Evolutionary conservation across 1,140 invertebrate species (phyloP).

Genomic region (Habropoda laboriosa): DNA sequence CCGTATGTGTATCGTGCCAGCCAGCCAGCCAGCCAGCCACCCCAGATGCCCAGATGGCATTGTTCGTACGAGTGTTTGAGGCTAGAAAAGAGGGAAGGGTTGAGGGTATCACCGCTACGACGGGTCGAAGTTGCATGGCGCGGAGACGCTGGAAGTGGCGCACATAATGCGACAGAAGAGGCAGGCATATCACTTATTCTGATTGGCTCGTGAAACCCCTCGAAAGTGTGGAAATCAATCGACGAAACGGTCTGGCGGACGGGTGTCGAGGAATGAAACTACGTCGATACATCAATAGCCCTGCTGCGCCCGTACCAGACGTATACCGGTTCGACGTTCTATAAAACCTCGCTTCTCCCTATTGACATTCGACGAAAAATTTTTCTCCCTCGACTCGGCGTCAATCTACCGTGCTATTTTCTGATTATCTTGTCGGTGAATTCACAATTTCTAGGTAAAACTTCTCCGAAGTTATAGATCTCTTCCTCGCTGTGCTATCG

Average conservation of each 20-base stretch:
- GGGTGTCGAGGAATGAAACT: conserved; percentile 35
- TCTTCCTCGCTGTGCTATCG: too few relatives aligned
- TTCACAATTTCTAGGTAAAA: background rate
- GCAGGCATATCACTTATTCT: conserved; percentile 66
- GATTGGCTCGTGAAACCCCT: conserved; percentile 63
- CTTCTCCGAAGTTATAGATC: background rate
- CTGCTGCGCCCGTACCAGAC: conserved; percentile 22
- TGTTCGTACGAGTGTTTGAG: conserved; percentile 48
- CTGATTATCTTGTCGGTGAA: background rate
- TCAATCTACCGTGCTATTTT: background rate
- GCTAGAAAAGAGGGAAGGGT: conserved; percentile 16
- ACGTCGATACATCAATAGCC: conserved; percentile 42
- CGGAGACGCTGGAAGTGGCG: background rate
- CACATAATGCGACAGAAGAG: conserved; percentile 44
- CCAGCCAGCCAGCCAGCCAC: conserved; percentile 43
- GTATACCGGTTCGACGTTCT: background rate
- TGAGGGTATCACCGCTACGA: background rate
- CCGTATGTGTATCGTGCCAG: conserved; percentile 45
- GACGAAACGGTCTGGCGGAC: conserved; percentile 30
- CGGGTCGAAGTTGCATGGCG: background rate
- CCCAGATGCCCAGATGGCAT: conserved; percentile 42
- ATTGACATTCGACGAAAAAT: background rate
- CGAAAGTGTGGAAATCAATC: conserved; percentile 52
- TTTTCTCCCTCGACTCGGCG: background rate
- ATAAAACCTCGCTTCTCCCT: background rate